A percentile compares a stretch with the other conserved stretches of the same genome.
These are phyloP conservation scores for Myopa testacea DNA, from an alignment of 2,888 invertebrate species.

Conservation along the genomic window DNA sequence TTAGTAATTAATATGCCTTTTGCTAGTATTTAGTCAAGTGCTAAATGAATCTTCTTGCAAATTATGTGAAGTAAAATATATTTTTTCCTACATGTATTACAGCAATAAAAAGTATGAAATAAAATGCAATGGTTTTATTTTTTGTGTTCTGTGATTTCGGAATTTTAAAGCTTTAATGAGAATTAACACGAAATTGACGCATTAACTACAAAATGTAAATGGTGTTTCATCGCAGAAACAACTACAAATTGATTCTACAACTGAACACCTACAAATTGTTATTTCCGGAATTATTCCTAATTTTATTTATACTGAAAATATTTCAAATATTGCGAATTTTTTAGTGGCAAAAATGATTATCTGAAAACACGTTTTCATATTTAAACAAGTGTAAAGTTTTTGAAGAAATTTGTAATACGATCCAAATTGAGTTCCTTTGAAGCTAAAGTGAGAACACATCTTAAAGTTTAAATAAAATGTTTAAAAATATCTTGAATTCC, in stretches of 20 bases:
- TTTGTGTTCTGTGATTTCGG: slow-evolving; percentile 5
- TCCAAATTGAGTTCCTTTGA: not conserved
- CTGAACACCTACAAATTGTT: not conserved
- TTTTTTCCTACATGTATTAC: not conserved
- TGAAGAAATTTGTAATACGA: not conserved
- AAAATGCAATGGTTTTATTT: slow-evolving; percentile 32
- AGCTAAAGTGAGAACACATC: not conserved
- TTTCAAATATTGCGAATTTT: too few relatives aligned
- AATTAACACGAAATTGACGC: slow-evolving; percentile 3
- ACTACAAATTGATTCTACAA: not conserved
- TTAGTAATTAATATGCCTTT: not conserved
- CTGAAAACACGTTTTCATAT: not conserved
- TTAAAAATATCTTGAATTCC: not conserved
- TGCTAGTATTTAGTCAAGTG: slow-evolving; percentile 17
- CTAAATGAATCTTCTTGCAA: slow-evolving; percentile 7
- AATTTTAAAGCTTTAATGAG: slow-evolving; percentile 26
- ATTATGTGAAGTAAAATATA: not conserved
- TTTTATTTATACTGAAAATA: too few relatives aligned
- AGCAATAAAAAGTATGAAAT: slow-evolving; percentile 31
- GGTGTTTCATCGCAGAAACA: not conserved
- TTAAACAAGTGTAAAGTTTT: not conserved
- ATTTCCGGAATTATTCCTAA: too few relatives aligned
- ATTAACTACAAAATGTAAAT: not conserved
- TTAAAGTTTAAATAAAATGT: not conserved
- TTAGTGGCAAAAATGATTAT: not conserved